Evolutionary conservation across 2,888 invertebrate genomes (phyloP), one percentile per base, ranked within the genome.

Genomic region (Glaucopsyche alexis): DNA sequence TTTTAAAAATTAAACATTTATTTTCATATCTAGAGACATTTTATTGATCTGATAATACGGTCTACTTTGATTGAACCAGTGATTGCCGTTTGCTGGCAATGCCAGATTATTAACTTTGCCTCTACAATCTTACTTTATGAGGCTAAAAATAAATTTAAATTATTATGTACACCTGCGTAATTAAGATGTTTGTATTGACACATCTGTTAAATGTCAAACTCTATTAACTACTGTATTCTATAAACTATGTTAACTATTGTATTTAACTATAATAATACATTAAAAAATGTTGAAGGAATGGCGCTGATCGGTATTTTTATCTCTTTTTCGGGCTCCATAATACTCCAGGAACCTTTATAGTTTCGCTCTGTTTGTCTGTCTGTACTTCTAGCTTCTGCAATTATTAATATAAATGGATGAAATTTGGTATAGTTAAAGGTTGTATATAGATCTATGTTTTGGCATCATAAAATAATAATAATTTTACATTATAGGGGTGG

Each of bases 131-230:
- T 45, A 67, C 19, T 49, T 69, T 38, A 49, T n/a, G 38, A 60
- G 14, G 29, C 7, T 7, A 60, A 60, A 60, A 38, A 38, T 69
- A 49, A 49, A n/a, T 69, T 49, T 49, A 47, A 69, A 67, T 69
- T 69, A 14, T 29, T 49, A 49, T n/a, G n/a, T 69, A 19, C 69
- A 69, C 49, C 69, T 69, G 69, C 69, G 67, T 42, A 67, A 67
- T 67, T 45, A 67, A 67, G 42, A 19, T 16, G 49, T 49, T 14
- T 14, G 40, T 67, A 67, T 45, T 69, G 69, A n/a, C 69, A 47
- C 47, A 47, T 47, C 19, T 47, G 69, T 69, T 49, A 49, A 69
- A 69, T 69, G 69, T 49, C 69, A 69, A 69, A 69, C 47, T 49
- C 8, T 29, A 29, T 60, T 60, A 60, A 60, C 60, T 60, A 29